These are phyloP conservation scores for Paedocypris sp. DNA, from an alignment of 2,113 vertebrate species.

Conservation along the genomic window DNA sequence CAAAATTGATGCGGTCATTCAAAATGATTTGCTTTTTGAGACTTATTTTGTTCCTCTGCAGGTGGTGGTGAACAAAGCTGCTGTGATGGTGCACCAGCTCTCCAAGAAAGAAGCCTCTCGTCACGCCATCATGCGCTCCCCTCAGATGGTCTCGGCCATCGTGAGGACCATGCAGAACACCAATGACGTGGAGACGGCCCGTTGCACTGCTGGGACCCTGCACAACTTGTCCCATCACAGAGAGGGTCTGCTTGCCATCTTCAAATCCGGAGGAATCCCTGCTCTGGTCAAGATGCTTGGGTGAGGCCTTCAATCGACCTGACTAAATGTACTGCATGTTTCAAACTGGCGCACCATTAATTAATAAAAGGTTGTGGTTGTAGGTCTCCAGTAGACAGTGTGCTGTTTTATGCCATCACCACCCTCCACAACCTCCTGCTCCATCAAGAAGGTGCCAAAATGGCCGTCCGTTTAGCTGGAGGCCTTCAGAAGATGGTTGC, in stretches of 20 bases:
- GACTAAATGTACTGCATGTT: background rate
- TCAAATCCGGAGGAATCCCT: conserved; percentile 95
- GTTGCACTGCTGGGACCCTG: conserved; percentile 90
- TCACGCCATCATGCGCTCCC: conserved; percentile 95
- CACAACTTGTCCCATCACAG: conserved; percentile 97
- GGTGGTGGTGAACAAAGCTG: conserved; percentile 98
- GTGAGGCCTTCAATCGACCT: conserved; percentile 52
- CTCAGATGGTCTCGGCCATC: conserved; percentile 97
- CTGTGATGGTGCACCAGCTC: conserved; percentile 97
- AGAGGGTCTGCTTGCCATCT: conserved; percentile 92
- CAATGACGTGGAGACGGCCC: conserved; percentile 88
- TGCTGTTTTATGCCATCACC: conserved; percentile 96
- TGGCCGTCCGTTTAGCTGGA: conserved; percentile 93
- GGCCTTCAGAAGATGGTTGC: conserved; percentile 98
- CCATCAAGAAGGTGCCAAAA: conserved; percentile 97
- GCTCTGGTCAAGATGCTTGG: conserved; percentile 97
- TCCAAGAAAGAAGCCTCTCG: conserved; percentile 97
- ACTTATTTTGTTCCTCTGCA: conserved; percentile 45
- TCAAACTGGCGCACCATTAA: background rate
- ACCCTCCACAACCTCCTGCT: conserved; percentile 95
- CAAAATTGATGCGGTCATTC: too few relatives aligned
- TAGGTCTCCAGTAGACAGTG: conserved; percentile 93
- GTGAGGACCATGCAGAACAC: conserved; percentile 98
- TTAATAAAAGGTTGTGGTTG: background rate
- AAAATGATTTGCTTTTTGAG: too few relatives aligned